These are phyloP conservation scores for Apodemus sylvaticus DNA, from an alignment of 2,113 vertebrate species.

Conservation along the genomic window DNA sequence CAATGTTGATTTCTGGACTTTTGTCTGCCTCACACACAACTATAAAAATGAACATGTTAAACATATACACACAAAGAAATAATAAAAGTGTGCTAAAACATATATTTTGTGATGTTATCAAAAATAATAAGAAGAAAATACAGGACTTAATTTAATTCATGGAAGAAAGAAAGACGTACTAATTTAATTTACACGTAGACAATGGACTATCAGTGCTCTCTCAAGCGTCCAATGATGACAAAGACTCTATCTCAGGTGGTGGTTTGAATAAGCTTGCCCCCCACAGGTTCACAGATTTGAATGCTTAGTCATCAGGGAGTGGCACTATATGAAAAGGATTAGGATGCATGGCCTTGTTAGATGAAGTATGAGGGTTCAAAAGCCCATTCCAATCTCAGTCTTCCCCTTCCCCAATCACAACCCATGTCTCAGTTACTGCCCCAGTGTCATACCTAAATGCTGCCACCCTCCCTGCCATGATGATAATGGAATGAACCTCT, in stretches of 20 bases:
- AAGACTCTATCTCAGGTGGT: not conserved
- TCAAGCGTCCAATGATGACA: not conserved
- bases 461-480: not conserved
- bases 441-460: not conserved
- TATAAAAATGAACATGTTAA: not conserved
- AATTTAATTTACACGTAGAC: constrained; percentile 13
- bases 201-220: not conserved
- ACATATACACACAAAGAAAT: not conserved
- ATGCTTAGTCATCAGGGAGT: not conserved
- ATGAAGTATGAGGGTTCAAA: not conserved
- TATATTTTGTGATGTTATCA: not conserved
- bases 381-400: not conserved
- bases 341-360: not conserved
- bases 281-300: not conserved
- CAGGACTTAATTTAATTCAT: constrained; percentile 24
- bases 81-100: constrained; percentile 39
- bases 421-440: not conserved
- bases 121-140: constrained; percentile 23
- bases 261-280: not conserved
- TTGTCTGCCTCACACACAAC: not conserved
- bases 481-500: not conserved
- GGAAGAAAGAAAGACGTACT: constrained; percentile 9
- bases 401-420: not conserved
- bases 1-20: not conserved
- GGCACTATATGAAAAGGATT: not conserved